Percentiles rank a stretch among this genome's conserved stretches.
Conservation (phyloP, 2,797 vertebrate species). For the Meriones psammophilus region DNA sequence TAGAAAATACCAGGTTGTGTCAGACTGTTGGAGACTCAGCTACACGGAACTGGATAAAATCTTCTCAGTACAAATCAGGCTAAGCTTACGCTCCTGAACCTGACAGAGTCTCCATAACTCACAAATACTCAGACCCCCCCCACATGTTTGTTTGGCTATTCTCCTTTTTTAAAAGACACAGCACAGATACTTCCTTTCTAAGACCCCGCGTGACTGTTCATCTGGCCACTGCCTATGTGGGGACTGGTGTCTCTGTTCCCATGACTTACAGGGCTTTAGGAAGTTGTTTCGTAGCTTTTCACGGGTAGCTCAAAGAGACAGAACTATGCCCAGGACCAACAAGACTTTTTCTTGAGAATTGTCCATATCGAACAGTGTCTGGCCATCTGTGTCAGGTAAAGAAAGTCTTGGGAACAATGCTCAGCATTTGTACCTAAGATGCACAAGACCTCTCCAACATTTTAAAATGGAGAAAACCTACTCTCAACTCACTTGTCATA, state of each 20-base stretch:
- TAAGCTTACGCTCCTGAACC: not conserved
- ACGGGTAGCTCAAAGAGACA: not conserved
- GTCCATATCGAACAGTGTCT: no score
- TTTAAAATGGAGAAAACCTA: not conserved
- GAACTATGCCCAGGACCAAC: not conserved
- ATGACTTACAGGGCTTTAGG: no score
- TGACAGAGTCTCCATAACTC: not conserved
- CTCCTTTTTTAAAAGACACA: not conserved
- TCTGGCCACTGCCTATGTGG: not conserved
- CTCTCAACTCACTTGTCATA: not conserved
- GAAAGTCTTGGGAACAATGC: not conserved
- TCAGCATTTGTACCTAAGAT: no score
- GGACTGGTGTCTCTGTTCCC: not conserved
- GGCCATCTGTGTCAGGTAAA: not conserved
- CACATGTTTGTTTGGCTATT: not conserved
- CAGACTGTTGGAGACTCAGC: not conserved
- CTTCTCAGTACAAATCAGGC: not conserved
- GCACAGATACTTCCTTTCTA: not conserved
- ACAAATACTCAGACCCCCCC: not conserved
- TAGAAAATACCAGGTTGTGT: not conserved
- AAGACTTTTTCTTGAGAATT: conserved; percentile 16
- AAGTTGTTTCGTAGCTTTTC: not conserved
- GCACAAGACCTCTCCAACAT: not conserved
- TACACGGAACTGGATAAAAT: not conserved
- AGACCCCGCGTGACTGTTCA: not conserved